phyloP scores from a whole-genome alignment of 2,888 invertebrate species.

The Camponotus fellah region DNA sequence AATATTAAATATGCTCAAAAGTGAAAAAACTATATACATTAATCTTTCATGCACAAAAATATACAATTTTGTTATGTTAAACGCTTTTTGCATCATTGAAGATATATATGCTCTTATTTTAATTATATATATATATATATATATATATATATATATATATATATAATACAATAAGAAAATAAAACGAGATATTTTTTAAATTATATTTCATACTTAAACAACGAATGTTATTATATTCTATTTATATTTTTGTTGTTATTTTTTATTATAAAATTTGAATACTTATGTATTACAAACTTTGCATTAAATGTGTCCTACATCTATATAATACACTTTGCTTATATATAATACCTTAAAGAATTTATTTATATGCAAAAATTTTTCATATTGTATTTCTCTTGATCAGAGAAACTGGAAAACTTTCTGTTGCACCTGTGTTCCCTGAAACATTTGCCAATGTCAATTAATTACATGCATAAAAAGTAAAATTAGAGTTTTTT shows the following conservation, averaged over 20 bases:
- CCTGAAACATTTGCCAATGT: constrained; percentile 71
- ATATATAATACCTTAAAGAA: constrained; percentile 35
- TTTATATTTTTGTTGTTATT: not conserved
- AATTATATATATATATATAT: not conserved
- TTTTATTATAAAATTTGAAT: constrained; percentile 34
- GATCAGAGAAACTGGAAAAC: constrained; percentile 57
- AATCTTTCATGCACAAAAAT: constrained; percentile 34
- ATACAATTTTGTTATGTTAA: constrained; percentile 41
- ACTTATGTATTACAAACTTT: constrained; percentile 61
- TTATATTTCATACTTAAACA: constrained; percentile 36
- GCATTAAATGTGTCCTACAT: constrained; percentile 22
- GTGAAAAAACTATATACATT: constrained; percentile 14
- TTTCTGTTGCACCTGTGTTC: constrained; percentile 50
- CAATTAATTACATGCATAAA: constrained; percentile 41
- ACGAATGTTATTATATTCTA: not conserved
- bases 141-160: not conserved
- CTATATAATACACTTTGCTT: constrained; percentile 4
- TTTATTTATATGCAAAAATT: constrained; percentile 48
- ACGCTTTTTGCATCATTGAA: constrained; percentile 20
- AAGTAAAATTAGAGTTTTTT: constrained; percentile 38
- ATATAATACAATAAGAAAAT: not conserved
- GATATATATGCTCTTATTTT: not conserved
- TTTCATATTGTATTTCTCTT: constrained; percentile 56
- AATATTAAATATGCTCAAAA: constrained; percentile 47
- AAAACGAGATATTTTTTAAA: constrained; percentile 23